Evolutionary conservation across 2,797 vertebrate genomes (phyloP), one percentile per base, ranked within the genome.

Genomic region (Dendrocincla fuliginosa): DNA sequence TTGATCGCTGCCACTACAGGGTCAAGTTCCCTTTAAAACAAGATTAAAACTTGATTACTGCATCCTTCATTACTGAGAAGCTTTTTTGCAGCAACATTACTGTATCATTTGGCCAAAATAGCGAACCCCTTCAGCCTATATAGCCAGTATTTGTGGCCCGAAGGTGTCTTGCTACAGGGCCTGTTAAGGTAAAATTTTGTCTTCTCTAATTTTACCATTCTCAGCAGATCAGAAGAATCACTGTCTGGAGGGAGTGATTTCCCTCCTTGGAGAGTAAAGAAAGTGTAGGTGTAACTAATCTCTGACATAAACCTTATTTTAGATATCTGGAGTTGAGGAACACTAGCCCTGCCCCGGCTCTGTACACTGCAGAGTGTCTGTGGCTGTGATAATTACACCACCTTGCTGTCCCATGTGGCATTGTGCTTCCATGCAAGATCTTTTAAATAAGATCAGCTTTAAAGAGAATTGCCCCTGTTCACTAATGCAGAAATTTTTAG

Each of bases 1-100:
- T 96, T 98, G 94, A 99, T 98, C 90, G 98, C 98, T 87, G 89
- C 95, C 49, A 99, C 97, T 71, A 99, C 96, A 1, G 98, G 98
- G 71, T 98, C 98, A 88, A 81, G 92, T 74, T 98, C 98, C 95
- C 99, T 99, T 96, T 30, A 95, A 97, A 94, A 98, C 75, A 87
- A 94, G 46, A 82, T 79, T 76, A 95, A 95, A 78, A 83, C 15
- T 28, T 32, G 30, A 73, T 97, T 94, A 96, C 23, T 73, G 11
- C 32, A 69, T 95, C 46, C 9, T 94, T 89, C 50, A 23, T 79
- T 84, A 55, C 55, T 64, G 28, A 76, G n/a, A 71, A 52, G 28
- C 5, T 61, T 76, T 84, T 84, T 57, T 83, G 27, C 32, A 90
- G 84, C 24, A 57, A 37, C 10, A 59, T 50, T 33, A 42, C 22